Base-by-base conservation (phyloP, 2,113 vertebrate genomes). In the Phaethornis superciliosus region DNA sequence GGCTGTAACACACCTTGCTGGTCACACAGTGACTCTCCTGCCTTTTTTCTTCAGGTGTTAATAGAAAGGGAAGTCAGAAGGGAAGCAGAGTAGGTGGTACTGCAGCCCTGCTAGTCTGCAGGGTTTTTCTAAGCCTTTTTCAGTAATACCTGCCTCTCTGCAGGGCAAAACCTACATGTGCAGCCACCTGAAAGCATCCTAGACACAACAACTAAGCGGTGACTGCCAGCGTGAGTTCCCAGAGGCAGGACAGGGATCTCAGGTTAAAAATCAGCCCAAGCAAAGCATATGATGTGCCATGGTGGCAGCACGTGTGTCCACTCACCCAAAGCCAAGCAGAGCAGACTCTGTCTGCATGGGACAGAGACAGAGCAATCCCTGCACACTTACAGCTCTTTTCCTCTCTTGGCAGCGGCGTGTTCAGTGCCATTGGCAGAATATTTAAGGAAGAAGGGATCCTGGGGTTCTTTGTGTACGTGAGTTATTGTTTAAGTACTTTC, bases 401-500 rank as follows among this genome's bases (percentile, higher is more conserved):
- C 44, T 95, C 83, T 88, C 78, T 91, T 76, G 65, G 51, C 97
- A 99, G 99, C 0, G 98, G 98, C 5, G 96, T 99, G 51, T 96
- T 99, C 96, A 97, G 98, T 19, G 98, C 98, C 91, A 95, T 99
- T 3, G 58, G 96, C 94, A 98, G 97, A 95, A 99, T 99, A 93
- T 98, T 98, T 92, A 98, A 98, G 94, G 98, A 99, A 90, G 99
- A 99, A 91, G 99, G 99, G 46, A 93, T 99, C 40, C 93, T 98
- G 92, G 99, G 99, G 84, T 99, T 99, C 96, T 99, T 99, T 23
- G 98, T 98, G 99, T 99, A 97, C 98, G 98, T 98, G 97, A 98
- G 98, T 98, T 85, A 82, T 21, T 72, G 18, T 47, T 94, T 86
- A 64, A 68, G 33, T 28, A 12, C 63, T 42, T 82, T 75, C 30